Base-by-base conservation (phyloP, 2,888 invertebrate genomes). In the Azorinus chamasolen region DNA sequence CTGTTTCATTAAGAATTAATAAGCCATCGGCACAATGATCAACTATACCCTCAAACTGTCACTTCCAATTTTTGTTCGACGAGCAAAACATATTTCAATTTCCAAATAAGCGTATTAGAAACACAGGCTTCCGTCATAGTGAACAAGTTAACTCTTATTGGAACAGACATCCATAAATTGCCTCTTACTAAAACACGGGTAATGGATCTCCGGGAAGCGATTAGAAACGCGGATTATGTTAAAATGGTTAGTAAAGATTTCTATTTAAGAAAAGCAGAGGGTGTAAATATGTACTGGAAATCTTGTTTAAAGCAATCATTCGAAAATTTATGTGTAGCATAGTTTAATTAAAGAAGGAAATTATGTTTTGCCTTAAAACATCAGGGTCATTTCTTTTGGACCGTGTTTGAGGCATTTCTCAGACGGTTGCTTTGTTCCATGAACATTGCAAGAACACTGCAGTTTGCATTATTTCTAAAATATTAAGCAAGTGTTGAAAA, bases 81-180 rank as follows among this genome's bases (percentile, higher is more conserved):
- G 55, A 45, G 59, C 45, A 77, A 77, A 77, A 77, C 77, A 77
- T 77, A 77, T 77, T 77, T 77, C 77, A 77, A 71, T 77, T 77
- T 71, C 77, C 68, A 77, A 77, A 77, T 77, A 68, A 71, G 71
- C 77, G 68, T 61, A 77, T 77, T 77, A 77, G 57, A 51, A 57
- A 50, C 57, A 58, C 50, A 27, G 53, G 58, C 43, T 41, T 32
- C 55, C 63, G 71, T 68, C 71, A 59, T 32, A 10, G 22, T 46
- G 77, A 77, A 48, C 50, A 71, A 77, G 71, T 66, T 77, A 77
- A 77, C 62, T 25, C 68, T 71, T 53, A 77, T 77, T 77, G 58
- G 48, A 53, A 20, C 37, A 45, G 77, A 72, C 77, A 59, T 57
- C 71, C 77, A 71, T 77, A 77, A 77, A 77, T 77, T 72, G 71